Conservation (phyloP, 2,888 invertebrate genomes). For the Deroplatys truncata region DNA sequence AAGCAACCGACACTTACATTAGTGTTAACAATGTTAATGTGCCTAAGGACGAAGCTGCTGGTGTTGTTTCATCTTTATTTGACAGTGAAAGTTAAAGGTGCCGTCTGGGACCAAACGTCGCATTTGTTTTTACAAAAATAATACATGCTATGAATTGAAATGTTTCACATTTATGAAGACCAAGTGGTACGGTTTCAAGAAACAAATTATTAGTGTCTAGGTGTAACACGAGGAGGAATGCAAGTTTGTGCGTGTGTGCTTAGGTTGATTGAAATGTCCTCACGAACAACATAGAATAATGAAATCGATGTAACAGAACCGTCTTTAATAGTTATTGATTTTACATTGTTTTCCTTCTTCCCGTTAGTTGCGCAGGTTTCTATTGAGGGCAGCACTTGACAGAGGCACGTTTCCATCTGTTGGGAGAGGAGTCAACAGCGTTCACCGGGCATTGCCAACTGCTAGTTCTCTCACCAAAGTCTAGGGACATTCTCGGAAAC, state of each 20-base stretch:
- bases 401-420: neutral
- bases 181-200: too few relatives aligned
- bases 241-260: neutral
- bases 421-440: neutral
- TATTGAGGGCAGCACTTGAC: neutral
- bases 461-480: too few relatives aligned
- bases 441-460: neutral
- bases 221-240: neutral
- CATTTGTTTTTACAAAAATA: neutral
- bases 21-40: constrained; percentile 2
- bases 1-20: neutral
- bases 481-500: too few relatives aligned
- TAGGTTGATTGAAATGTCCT: too few relatives aligned
- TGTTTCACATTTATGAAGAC: too few relatives aligned
- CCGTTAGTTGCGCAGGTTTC: neutral
- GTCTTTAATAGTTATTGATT: neutral
- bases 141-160: neutral
- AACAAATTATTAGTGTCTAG: neutral
- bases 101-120: constrained; percentile 1
- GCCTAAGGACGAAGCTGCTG: neutral
- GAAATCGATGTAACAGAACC: neutral
- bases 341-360: neutral
- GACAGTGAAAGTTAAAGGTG: neutral
- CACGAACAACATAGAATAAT: neutral
- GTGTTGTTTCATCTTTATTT: constrained; percentile 8